phyloP scores from a whole-genome alignment of 2,113 vertebrate genomes.

The Carettochelys insculpta region DNA sequence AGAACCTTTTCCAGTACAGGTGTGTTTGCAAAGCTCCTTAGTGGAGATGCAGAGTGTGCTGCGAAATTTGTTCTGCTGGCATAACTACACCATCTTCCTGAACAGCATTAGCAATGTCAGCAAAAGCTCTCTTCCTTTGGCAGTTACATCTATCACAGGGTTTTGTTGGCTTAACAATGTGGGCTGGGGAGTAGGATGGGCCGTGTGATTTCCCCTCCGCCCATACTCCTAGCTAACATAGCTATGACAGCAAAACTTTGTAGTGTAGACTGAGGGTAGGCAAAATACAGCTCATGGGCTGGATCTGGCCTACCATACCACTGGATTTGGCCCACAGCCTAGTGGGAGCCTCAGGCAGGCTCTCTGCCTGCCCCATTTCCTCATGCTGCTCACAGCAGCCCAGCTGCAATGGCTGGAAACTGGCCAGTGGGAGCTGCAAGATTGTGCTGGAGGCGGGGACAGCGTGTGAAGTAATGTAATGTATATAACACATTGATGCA shows the following conservation, averaged over 20 bases:
- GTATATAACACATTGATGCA: no score
- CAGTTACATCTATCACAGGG: neutral
- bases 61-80: neutral
- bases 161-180: neutral
- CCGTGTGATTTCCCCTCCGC: neutral
- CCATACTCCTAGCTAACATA: neutral
- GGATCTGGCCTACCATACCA: no score
- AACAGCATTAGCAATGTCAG: neutral
- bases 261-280: neutral
- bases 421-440: no score
- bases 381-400: no score
- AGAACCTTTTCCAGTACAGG: neutral
- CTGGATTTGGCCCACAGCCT: no score
- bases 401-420: no score
- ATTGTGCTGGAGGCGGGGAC: no score
- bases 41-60: neutral
- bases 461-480: no score
- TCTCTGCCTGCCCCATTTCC: no score
- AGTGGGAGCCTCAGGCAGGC: no score
- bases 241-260: neutral
- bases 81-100: neutral
- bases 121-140: neutral
- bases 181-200: neutral
- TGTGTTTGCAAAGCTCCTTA: neutral
- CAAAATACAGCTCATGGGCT: no score